Base-by-base conservation (phyloP, 1,140 invertebrate genomes). In the Drosophila miranda region DNA sequence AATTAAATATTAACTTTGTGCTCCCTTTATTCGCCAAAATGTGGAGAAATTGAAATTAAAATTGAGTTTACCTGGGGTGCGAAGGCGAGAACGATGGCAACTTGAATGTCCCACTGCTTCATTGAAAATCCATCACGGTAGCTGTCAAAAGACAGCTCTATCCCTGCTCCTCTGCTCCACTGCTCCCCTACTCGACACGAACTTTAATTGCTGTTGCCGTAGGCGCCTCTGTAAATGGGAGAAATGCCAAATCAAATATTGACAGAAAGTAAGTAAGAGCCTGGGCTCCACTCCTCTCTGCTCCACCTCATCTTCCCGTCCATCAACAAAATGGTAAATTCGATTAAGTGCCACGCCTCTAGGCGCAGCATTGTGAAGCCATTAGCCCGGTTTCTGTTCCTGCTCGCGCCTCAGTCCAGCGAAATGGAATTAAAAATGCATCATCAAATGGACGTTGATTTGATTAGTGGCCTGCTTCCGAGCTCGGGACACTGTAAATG, bases 361-460 rank as follows among this genome's bases (percentile, higher is more conserved):
- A 55, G 54, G 64, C 70, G 62, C 43, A 55, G 62, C 64, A 75
- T 64, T 75, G 72, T 75, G 26, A 54, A 42, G 49, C 71, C 71
- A 75, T 75, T 75, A 74, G 58, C 54, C 30, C 55, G 80, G 51
- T 46, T 68, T 59, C 71, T 72, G 34, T 2, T 38, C 16, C 43
- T 11, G 16, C 9, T 49, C 19, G 16, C 23, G 3, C 16, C 42
- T 51, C 34, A 42, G 16, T 28, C 57, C 53, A 16, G 68, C 73
- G 14, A 87, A 86, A 86, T 86, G 78, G 69, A 86, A 86, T 86
- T 86, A 86, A 87, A 86, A 86, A 86, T 78, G 82, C 77, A 81
- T 87, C 69, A 86, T 73, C 66, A 77, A 81, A 81, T 77, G 82
- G 53, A 75, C 81, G 69, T 51, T 81, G 82, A 86, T 86, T 86